A percentile compares a stretch with the other conserved stretches of the same genome.
Conservation (phyloP, 2,113 vertebrate species). For the pig (Sus scrofa) region DNA sequence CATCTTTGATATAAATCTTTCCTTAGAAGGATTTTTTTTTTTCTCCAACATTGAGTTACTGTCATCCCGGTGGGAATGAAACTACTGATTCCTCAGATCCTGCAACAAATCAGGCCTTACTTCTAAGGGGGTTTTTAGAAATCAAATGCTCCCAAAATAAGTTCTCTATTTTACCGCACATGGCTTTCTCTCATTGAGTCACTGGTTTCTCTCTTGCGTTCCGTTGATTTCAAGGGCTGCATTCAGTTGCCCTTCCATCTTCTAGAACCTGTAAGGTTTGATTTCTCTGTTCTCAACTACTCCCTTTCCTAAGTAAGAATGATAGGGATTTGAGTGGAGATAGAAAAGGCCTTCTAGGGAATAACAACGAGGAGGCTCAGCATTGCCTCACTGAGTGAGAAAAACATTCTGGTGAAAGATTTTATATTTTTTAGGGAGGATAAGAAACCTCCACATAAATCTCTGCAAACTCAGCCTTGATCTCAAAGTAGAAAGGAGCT, state of each 20-base stretch:
- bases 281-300: neutral
- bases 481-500: neutral
- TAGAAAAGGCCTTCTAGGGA: neutral
- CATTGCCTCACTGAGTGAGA: neutral
- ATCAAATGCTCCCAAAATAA: neutral
- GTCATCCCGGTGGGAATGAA: neutral
- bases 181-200: neutral
- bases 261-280: neutral
- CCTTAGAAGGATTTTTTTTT: neutral
- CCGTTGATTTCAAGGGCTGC: neutral
- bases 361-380: neutral
- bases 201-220: neutral
- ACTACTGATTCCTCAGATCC: too few species aligned
- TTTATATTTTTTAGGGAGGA: slow-evolving; percentile 65
- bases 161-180: neutral
- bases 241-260: neutral
- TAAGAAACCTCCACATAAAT: neutral
- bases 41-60: neutral
- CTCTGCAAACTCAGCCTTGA: neutral
- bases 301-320: slow-evolving; percentile 36
- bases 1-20: neutral
- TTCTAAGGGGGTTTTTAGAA: neutral
- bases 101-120: neutral
- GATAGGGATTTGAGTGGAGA: neutral
- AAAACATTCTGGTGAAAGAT: neutral